Conservation (phyloP, 1,140 invertebrate species). For the Limonius californicus region DNA sequence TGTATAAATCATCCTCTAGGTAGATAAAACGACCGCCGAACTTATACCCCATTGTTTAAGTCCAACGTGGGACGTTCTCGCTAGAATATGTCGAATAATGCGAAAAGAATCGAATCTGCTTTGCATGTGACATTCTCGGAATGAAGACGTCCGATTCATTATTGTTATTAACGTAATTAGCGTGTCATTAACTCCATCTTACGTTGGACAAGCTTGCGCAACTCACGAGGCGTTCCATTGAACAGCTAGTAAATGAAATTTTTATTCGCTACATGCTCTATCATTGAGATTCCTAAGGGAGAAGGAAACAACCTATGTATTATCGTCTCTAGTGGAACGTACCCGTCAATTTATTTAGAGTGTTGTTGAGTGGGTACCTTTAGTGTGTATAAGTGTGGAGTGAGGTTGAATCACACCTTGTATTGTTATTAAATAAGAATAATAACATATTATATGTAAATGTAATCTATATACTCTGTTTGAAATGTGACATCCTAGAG, state of each 20-base stretch:
- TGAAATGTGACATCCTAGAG: conserved; percentile 40
- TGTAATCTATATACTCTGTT: conserved; percentile 40
- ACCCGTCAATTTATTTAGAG: background rate
- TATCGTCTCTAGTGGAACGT: no score
- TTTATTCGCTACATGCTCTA: background rate
- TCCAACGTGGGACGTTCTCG: background rate
- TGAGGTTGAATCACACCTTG: conserved; percentile 38
- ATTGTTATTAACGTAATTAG: background rate
- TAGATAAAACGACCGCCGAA: background rate
- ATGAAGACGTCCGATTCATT: background rate
- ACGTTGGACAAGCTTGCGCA: background rate
- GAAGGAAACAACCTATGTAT: no score
- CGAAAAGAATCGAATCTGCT: background rate
- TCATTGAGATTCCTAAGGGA: no score
- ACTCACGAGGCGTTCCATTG: background rate
- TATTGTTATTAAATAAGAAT: conserved; percentile 47
- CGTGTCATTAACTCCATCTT: background rate
- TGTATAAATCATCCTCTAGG: background rate
- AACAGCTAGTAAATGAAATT: background rate
- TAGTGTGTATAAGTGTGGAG: background rate
- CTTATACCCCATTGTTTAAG: background rate
- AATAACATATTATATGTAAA: conserved; percentile 48
- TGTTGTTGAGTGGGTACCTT: background rate
- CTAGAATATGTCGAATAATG: background rate
- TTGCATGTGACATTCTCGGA: conserved; percentile 2